Base-by-base conservation (phyloP, 92 coral and sea anemone species). In the Epizoanthus fatuus region DNA sequence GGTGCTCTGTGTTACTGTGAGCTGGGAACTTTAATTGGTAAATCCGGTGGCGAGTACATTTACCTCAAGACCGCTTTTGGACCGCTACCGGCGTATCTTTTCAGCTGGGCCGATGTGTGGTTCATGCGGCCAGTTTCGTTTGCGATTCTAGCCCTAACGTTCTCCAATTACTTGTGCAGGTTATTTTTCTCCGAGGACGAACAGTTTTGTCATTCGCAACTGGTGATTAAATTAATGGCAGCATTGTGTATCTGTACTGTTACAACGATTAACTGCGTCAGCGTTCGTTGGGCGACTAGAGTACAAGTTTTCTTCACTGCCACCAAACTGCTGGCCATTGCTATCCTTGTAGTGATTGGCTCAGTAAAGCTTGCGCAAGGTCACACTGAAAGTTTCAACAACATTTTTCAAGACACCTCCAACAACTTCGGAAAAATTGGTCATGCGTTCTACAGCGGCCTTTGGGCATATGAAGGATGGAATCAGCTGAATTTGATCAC, bases 1-100 rank as follows among this genome's bases (percentile, higher is more conserved):
- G 96, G 94, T 22, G 91, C 96, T 11, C 45, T 93, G 81, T 88
- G 94, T 40, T 93, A 93, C 81, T 91, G 94, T 71, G 96, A 93
- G 69, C 74, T 93, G 4, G 96, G 96, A 39, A 90, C 96, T 15
- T 72, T 93, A 86, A 85, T 93, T 72, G 92, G 82, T 17, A 86
- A 79, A 70, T 93, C 96, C 5, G 96, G 96, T 20, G 96, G 94
- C 2, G 94, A 93, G 40, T 93, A 86, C 42, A 79, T 89, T 59
- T 93, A 93, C 81, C 86, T 93, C 64, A 91, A 89, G 70, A 81
- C 86, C 22, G 81, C 96, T 20, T 93, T 87, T 80, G 96, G 96
- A 49, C 80, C 90, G 17, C 64, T 93, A 47, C 92, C 94, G 12
- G 84, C 92, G 2, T 93, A 90, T 69, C 75, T 93, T 10, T 93